Conservation (phyloP, 2,888 invertebrate species). For the Chydorus sphaericus region DNA sequence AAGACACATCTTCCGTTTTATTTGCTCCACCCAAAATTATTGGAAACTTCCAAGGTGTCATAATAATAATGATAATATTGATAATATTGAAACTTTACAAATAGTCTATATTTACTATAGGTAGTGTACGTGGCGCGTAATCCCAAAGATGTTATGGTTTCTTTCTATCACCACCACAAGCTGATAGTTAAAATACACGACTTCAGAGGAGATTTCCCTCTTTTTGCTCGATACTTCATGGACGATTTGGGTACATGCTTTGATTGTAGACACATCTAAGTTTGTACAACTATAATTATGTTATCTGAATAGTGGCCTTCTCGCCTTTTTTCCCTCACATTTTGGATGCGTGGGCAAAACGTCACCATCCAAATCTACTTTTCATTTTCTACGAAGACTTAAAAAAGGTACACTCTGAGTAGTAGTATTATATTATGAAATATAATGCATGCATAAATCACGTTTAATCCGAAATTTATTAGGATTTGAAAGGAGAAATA, state of each 20-base stretch:
- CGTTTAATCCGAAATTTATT: too few species aligned
- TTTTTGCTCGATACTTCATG: slow-evolving; percentile 7
- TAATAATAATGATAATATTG: too few species aligned
- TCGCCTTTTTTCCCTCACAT: slow-evolving; percentile 65
- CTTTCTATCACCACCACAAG: slow-evolving; percentile 14
- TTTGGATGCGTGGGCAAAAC: slow-evolving; percentile 54
- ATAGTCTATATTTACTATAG: neutral
- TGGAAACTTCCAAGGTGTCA: slow-evolving; percentile 34
- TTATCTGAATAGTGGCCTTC: slow-evolving; percentile 41
- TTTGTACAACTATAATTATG: neutral
- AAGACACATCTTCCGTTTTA: slow-evolving; percentile 25
- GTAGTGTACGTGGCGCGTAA: slow-evolving; percentile 12
- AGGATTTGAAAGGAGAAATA: neutral
- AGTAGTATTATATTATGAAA: too few species aligned
- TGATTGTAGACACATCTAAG: neutral
- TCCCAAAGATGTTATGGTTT: slow-evolving; percentile 16
- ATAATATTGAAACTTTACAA: too few species aligned
- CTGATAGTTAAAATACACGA: neutral
- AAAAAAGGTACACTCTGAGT: too few species aligned
- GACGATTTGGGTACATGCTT: neutral
- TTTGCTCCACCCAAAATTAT: slow-evolving; percentile 21
- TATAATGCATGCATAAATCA: too few species aligned
- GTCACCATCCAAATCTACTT: slow-evolving; percentile 49
- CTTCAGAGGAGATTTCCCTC: neutral
- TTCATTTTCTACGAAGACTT: slow-evolving; percentile 71